phyloP scores from a whole-genome alignment of 2,113 vertebrate genomes.

The Tinamus guttatus region DNA sequence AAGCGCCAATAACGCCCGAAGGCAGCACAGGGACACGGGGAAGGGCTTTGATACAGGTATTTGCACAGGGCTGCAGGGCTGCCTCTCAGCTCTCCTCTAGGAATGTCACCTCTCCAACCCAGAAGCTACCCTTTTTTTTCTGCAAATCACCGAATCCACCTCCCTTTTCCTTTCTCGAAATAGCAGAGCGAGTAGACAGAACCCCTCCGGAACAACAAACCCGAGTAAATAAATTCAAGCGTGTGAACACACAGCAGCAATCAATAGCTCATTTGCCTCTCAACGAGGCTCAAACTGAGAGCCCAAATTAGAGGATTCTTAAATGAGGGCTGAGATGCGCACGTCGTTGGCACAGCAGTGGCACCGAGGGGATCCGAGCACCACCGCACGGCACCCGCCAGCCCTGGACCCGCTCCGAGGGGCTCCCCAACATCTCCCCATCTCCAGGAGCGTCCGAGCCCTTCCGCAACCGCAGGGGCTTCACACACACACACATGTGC shows the following conservation, averaged over 20 bases:
- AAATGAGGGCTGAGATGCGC: not conserved
- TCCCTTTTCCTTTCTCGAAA: not conserved
- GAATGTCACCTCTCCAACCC: not conserved
- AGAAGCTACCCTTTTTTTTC: not conserved
- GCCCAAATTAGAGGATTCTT: not conserved
- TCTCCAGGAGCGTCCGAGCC: not conserved
- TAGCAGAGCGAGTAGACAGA: not conserved
- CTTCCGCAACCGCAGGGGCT: not conserved
- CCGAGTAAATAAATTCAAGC: not conserved
- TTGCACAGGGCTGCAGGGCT: not conserved
- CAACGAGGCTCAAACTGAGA: not conserved
- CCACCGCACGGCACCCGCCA: not conserved
- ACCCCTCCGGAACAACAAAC: not conserved
- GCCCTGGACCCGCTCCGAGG: not conserved
- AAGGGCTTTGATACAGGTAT: not conserved
- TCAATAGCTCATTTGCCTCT: not conserved
- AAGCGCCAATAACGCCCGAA: not conserved
- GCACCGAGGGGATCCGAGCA: too few relatives aligned
- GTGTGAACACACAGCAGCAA: not conserved
- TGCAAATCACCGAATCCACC: not conserved
- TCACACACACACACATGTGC: accelerated
- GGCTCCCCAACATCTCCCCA: not conserved
- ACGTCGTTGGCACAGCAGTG: not conserved
- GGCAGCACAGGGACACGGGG: not conserved
- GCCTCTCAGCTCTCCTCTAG: not conserved